phyloP scores from a whole-genome alignment of 2,113 vertebrate genomes.

The Psilopogon haemacephalus region DNA sequence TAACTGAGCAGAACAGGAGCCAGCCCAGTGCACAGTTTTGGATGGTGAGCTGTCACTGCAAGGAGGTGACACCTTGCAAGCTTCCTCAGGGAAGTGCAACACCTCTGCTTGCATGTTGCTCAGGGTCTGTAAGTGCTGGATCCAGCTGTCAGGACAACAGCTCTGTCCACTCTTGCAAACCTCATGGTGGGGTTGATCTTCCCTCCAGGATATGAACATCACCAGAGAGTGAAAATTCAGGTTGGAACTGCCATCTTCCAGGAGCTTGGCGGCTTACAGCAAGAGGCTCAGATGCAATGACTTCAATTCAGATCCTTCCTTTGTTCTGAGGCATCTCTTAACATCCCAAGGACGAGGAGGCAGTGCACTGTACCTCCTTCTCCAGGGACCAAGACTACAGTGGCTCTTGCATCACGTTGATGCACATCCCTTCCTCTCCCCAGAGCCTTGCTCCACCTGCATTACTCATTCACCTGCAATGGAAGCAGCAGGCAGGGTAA shows the following conservation, averaged over 20 bases:
- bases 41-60: not conserved
- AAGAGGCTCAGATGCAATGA: slow-evolving; percentile 19
- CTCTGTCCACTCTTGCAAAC: not conserved
- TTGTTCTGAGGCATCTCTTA: slow-evolving; percentile 4
- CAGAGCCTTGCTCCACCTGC: slow-evolving; percentile 1
- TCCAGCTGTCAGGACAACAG: not conserved
- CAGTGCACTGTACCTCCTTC: not conserved
- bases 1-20: not conserved
- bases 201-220: not conserved
- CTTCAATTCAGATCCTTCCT: slow-evolving; percentile 14
- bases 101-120: not conserved
- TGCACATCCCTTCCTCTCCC: not conserved
- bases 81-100: not conserved
- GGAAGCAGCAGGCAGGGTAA: slow-evolving; percentile 29
- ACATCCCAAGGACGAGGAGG: not conserved
- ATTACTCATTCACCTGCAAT: not conserved
- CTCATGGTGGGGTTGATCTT: not conserved
- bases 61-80: not conserved
- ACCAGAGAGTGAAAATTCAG: not conserved
- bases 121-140: not conserved
- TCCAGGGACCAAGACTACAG: not conserved
- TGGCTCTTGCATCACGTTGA: not conserved
- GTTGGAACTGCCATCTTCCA: slow-evolving; percentile 2
- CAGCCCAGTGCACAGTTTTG: not conserved
- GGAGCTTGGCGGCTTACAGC: not conserved